Percentiles rank a stretch among this genome's conserved stretches.
Conservation (phyloP, 2,113 vertebrate genomes). For the Aptenodytes forsteri region DNA sequence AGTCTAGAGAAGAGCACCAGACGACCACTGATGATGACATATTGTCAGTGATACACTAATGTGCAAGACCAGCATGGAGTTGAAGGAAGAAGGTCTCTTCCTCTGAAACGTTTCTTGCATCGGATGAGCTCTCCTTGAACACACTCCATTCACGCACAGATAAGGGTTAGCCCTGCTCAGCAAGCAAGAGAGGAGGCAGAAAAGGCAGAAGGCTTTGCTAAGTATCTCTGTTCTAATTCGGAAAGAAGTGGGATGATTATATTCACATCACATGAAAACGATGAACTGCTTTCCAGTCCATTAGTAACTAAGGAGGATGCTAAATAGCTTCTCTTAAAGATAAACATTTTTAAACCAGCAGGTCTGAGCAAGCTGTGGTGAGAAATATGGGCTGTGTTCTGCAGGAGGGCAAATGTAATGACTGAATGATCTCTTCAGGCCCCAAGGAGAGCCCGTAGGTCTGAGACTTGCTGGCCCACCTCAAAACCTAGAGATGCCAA, state of each 20-base stretch:
- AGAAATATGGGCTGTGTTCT: constrained; percentile 51
- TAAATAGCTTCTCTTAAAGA: constrained; percentile 69
- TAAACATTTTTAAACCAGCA: constrained; percentile 68
- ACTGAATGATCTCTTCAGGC: background rate
- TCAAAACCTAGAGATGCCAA: background rate
- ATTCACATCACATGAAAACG: constrained; percentile 67
- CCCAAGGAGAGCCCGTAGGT: background rate
- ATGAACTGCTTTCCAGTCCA: constrained; percentile 70
- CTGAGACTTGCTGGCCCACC: background rate
- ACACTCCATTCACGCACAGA: background rate
- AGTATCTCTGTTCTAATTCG: constrained; percentile 50
- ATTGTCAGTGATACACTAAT: background rate
- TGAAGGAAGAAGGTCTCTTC: background rate
- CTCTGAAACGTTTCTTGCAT: background rate
- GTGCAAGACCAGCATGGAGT: background rate
- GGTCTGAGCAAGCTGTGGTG: constrained; percentile 53
- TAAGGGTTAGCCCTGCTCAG: constrained; percentile 23
- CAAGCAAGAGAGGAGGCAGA: constrained; percentile 22
- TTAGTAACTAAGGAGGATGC: constrained; percentile 72
- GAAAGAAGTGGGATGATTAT: constrained; percentile 69
- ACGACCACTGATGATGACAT: background rate
- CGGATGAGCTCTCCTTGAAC: background rate
- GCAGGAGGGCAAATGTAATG: constrained; percentile 43
- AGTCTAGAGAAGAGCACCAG: background rate
- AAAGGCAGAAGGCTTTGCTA: constrained; percentile 46